Percentiles rank a stretch among this genome's conserved stretches.
Conservation (phyloP, 2,113 vertebrate species). For the Rhea pennata region DNA sequence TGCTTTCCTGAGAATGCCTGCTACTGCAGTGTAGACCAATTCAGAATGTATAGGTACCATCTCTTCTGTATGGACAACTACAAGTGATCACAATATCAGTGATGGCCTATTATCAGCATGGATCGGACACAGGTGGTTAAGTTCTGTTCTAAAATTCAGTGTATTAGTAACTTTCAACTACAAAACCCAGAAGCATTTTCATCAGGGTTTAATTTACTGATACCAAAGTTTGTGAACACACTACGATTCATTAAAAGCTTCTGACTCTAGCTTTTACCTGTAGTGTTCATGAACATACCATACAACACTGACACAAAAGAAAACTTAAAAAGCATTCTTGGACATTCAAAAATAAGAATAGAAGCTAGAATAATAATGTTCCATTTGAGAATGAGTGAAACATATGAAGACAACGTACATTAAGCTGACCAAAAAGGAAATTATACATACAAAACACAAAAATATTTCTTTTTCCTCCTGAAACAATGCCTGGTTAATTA, state of each 20-base stretch:
- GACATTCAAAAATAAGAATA: background rate
- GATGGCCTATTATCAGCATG: background rate
- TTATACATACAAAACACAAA: background rate
- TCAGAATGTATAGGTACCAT: background rate
- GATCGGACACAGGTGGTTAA: background rate
- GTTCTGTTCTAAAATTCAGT: background rate
- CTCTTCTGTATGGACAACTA: background rate
- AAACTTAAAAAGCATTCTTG: background rate
- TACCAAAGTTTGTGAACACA: background rate
- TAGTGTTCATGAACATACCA: background rate
- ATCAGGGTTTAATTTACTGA: background rate
- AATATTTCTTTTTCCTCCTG: background rate
- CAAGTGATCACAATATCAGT: background rate
- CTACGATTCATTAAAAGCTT: background rate
- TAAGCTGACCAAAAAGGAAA: background rate
- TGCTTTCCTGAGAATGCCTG: background rate
- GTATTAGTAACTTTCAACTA: background rate
- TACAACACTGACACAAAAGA: background rate
- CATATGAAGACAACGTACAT: background rate
- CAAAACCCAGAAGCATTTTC: background rate
- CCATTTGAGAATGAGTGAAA: background rate
- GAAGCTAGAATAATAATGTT: background rate
- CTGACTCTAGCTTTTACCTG: background rate
- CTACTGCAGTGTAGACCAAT: background rate
- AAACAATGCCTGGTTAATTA: background rate